A percentile compares a stretch with the other conserved stretches of the same genome.
Conservation (phyloP, 2,888 invertebrate genomes). For the Lacanobia oleracea region DNA sequence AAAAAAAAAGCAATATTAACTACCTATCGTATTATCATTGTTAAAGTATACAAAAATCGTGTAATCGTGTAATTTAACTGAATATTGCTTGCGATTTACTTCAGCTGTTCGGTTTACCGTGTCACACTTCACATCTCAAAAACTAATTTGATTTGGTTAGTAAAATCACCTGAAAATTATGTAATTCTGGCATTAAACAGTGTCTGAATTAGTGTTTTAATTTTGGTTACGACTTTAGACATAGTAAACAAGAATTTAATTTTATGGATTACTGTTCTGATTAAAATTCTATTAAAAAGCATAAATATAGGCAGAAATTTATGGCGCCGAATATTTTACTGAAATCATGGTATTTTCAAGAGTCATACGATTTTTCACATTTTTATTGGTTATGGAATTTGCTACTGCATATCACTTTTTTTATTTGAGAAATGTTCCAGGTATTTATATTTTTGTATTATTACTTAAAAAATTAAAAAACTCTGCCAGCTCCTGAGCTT, state of each 20-base stretch:
- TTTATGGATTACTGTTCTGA: constrained; percentile 9
- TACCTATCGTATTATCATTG: neutral
- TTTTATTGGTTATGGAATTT: constrained; percentile 29
- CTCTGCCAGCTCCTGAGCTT: no score
- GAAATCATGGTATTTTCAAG: constrained; percentile 20
- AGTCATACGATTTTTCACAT: constrained; percentile 12
- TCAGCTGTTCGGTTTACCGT: no score
- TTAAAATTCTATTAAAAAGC: neutral
- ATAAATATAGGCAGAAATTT: constrained; percentile 17
- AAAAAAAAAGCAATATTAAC: no score
- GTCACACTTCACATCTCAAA: neutral
- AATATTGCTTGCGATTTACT: neutral
- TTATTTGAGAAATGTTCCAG: constrained; percentile 29
- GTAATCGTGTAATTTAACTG: neutral
- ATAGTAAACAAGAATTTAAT: constrained; percentile 4
- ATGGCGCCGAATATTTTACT: neutral
- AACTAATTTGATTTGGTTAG: neutral
- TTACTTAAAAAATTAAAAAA: neutral
- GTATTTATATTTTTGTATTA: constrained; percentile 7
- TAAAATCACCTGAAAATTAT: neutral
- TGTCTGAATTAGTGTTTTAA: constrained; percentile 25
- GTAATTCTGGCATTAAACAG: neutral
- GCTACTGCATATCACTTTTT: constrained; percentile 4
- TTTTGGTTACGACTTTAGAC: constrained; percentile 2
- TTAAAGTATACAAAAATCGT: neutral